Conservation (phyloP, 2,113 vertebrate species). For the Columbina picui region DNA sequence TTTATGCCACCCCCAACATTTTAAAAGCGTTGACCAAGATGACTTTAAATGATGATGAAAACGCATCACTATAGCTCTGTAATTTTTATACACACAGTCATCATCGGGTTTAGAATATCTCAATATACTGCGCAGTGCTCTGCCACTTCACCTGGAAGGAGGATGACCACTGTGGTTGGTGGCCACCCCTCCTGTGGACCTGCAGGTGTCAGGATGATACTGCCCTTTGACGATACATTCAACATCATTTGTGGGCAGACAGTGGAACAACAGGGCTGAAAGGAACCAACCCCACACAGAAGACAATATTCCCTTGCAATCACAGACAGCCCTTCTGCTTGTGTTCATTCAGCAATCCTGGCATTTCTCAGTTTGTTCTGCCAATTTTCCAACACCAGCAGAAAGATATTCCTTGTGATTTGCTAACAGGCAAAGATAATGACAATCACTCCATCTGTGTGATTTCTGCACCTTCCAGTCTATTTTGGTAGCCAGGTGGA, state of each 20-base stretch:
- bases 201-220: neutral
- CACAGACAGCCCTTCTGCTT: neutral
- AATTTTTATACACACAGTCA: neutral
- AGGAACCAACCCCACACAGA: neutral
- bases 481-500: neutral
- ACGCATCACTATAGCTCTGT: neutral
- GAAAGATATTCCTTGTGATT: neutral
- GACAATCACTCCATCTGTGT: neutral
- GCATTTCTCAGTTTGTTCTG: neutral
- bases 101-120: neutral
- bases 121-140: neutral
- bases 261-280: neutral
- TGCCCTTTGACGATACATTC: neutral
- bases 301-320: neutral
- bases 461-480: neutral
- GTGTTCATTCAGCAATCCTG: neutral
- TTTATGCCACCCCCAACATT: neutral
- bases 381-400: neutral
- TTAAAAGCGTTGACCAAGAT: neutral
- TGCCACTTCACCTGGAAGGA: neutral
- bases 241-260: neutral
- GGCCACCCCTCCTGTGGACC: neutral
- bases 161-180: neutral
- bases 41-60: neutral
- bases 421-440: neutral